Evolutionary conservation across 2,888 invertebrate species (phyloP), one percentile per base, ranked within the genome.

Genomic region (Sphinx pinastri): DNA sequence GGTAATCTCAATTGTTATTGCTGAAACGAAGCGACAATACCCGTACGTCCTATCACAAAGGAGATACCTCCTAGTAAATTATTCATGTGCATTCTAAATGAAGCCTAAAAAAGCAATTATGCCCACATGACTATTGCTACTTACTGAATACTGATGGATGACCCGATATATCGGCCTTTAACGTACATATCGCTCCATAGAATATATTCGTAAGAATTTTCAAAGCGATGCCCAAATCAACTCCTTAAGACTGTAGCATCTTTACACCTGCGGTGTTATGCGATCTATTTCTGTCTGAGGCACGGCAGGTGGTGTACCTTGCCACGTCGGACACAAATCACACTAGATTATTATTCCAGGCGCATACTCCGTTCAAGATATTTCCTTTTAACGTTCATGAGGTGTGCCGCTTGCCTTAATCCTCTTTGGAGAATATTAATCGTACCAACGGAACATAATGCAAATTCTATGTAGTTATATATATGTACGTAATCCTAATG

Each of bases 391-490:
- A 63, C 49, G 63, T 63, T 19, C 16, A 49, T 49, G 63, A 49
- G 47, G 63, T 31, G 31, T 45, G 47, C n/a, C 45, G 38, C 60
- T 16, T 47, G 63, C 12, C 63, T 19, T 19, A 47, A 63, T 49
- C 47, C 74, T 74, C 76, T 74, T 73, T 74, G 76, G 73, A 76
- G 74, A 70, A 76, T 76, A 74, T 73, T 78, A 76, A 70, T 74
- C 73, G 73, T 76, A 74, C 68, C 11, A 69, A 73, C 12, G 47
- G 47, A 63, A 63, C 19, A 11, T 63, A 49, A 19, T 60, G 45
- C 45, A 14, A 67, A 74, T 67, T 71, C 7, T 16, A 55, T 52
- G 6, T 52, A 52, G 52, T 52, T 52, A n/a, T 25, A 25, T 25
- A 25, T 25, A 14, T 7, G 52, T n/a, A 52, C 0, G n/a, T n/a